Percentiles rank a stretch among this genome's conserved stretches.
These are phyloP conservation scores for Hoplostethus mediterraneus DNA, from an alignment of 2,797 vertebrate species.

Conservation along the genomic window DNA sequence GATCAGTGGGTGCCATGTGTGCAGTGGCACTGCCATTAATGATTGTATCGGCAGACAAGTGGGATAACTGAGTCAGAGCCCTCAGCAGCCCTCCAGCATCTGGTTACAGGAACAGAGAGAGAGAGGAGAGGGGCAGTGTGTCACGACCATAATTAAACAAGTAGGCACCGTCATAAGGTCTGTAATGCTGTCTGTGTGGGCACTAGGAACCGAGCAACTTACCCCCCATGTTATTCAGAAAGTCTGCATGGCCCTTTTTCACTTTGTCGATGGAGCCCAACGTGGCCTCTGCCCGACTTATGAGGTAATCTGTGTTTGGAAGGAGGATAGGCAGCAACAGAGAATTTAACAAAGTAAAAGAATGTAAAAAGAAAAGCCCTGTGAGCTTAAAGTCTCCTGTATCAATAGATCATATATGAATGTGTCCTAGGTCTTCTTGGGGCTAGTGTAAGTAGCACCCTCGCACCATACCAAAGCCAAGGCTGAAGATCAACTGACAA, in stretches of 20 bases:
- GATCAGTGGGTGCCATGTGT: slow-evolving; percentile 93
- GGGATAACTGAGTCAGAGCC: slow-evolving; percentile 92
- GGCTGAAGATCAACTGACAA: no score
- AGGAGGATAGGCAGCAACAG: slow-evolving; percentile 10
- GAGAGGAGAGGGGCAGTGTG: slow-evolving; percentile 14
- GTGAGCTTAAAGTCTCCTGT: background rate
- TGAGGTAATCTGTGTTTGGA: slow-evolving; percentile 90
- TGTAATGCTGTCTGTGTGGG: background rate
- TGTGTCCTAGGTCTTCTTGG: background rate
- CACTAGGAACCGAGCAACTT: slow-evolving; percentile 31
- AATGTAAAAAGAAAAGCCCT: background rate
- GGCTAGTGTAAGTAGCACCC: no score
- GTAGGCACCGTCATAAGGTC: slow-evolving; percentile 13
- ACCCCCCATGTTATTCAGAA: slow-evolving; percentile 89
- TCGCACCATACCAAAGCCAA: no score
- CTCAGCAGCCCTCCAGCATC: slow-evolving; percentile 90
- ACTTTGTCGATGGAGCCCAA: slow-evolving; percentile 88
- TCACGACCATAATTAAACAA: slow-evolving; percentile 13
- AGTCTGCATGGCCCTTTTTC: slow-evolving; percentile 89
- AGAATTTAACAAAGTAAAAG: background rate
- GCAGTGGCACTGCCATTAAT: slow-evolving; percentile 92
- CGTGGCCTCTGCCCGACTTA: slow-evolving; percentile 90
- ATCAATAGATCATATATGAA: background rate
- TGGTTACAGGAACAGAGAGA: slow-evolving; percentile 68
- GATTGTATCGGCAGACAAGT: slow-evolving; percentile 92